Evolutionary conservation across 2,113 vertebrate genomes (phyloP).

Genomic region (Sphyrna mokarran): DNA sequence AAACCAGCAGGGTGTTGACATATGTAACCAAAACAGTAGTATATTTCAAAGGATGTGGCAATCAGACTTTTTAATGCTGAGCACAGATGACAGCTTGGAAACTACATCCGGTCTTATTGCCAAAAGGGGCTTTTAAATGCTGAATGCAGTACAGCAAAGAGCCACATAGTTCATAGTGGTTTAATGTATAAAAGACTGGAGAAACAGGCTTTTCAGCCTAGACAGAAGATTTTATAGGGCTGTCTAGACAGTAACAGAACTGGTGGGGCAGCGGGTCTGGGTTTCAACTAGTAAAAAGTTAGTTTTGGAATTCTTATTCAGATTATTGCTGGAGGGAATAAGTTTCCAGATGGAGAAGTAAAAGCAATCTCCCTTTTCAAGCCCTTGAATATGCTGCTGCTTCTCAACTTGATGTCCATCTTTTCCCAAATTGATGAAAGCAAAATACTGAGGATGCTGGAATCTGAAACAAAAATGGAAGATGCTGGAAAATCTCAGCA

Average conservation of each 20-base stretch:
- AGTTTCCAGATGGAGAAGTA: background rate
- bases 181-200: background rate
- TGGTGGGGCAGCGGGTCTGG: background rate
- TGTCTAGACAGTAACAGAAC: background rate
- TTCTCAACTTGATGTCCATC: background rate
- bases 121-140: background rate
- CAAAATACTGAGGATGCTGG: too few species aligned
- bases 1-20: background rate
- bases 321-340: background rate
- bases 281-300: background rate
- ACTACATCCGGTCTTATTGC: background rate
- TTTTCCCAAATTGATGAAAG: background rate
- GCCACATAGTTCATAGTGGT: background rate
- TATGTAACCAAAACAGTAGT: background rate
- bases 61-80: background rate
- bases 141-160: background rate
- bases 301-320: background rate
- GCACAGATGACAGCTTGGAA: background rate
- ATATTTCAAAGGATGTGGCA: background rate
- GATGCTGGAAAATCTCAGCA: too few species aligned
- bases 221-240: background rate
- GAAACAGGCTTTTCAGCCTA: background rate
- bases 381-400: background rate
- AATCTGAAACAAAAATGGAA: too few species aligned
- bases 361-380: background rate